Base-by-base conservation (phyloP, 35 echinoderm and acorn worm species). In the Eucidaris tribuloides region DNA sequence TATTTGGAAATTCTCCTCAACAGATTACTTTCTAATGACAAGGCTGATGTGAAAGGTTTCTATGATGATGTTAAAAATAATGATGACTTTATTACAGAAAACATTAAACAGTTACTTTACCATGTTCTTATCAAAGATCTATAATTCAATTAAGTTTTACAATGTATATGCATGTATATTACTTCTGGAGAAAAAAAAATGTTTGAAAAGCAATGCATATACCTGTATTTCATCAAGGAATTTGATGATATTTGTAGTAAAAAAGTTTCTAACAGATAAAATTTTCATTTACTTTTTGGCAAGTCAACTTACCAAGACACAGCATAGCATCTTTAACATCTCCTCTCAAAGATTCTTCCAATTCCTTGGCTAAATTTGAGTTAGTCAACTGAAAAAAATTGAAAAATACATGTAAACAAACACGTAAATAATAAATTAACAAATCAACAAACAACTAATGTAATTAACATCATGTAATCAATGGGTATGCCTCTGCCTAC, bases 321-420 rank as follows among this genome's bases (percentile, higher is more conserved):
- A 80, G 43, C 89, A 91, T 85, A 3, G 89, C 89, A 81, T 91
- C 89, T 31, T 41, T 46, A 39, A 86, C 85, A 52, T 91, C 89
- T 44, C 82, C 89, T 19, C 34, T 46, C 13, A 91, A 60, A 13
- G 37, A 27, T 28, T 42, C 41, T 23, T 71, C 44, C 19, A 91
- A 63, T 52, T 91, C 89, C 33, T 85, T 76, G 28, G 41, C 33
- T 14, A 85, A 11, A n/a, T 40, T 76, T 59, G 46, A 80, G 32
- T 57, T 76, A 17, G 61, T 71, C 13, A 86, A 32, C 89, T 91
- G 68, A 41, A 63, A 30, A n/a, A 28, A 38, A 3, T 31, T 25
- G 57, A 44, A 54, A 22, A 18, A 43, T 23, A 19, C 31, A 58
- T 14, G 46, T 49, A 20, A 44, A n/a, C n/a, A n/a, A n/a, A n/a